Conservation (phyloP, 2,888 invertebrate species). For the Harpagoxenus sublaevis region DNA sequence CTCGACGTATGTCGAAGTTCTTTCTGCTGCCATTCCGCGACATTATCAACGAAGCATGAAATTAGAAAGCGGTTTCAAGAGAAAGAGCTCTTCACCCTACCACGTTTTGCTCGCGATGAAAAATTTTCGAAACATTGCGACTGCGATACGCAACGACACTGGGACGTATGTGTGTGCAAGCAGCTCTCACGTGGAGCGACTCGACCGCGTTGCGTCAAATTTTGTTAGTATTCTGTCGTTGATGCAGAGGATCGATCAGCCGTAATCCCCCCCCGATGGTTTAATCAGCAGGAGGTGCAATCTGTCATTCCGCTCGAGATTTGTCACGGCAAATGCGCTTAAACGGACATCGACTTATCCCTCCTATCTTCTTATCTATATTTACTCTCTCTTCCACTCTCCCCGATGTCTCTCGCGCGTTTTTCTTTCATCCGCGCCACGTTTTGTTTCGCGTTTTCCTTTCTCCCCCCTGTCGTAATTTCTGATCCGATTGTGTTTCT, state of each 20-base stretch:
- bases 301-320: conserved; percentile 53
- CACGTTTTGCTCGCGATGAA: conserved; percentile 1
- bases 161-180: background rate
- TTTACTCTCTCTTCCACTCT: background rate
- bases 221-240: conserved; percentile 54
- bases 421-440: background rate
- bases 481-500: conserved; percentile 23
- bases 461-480: background rate
- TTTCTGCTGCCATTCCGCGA: background rate
- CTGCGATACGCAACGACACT: background rate
- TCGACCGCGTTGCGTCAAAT: conserved; percentile 26
- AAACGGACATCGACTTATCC: conserved; percentile 57
- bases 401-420: background rate
- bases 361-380: conserved; percentile 32
- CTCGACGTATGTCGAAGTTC: conserved; percentile 18
- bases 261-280: conserved; percentile 62
- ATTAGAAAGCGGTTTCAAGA: conserved; percentile 18
- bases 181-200: conserved; percentile 8
- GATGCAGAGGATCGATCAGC: conserved; percentile 62
- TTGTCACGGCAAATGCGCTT: conserved; percentile 58
- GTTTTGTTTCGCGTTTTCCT: conserved; percentile 7
- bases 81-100: background rate
- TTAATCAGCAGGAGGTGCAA: conserved; percentile 66
- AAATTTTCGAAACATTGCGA: conserved; percentile 39
- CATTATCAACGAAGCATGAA: conserved; percentile 32